Evolutionary conservation across 2,113 vertebrate species (phyloP).

Genomic region (Chionodraco myersi): DNA sequence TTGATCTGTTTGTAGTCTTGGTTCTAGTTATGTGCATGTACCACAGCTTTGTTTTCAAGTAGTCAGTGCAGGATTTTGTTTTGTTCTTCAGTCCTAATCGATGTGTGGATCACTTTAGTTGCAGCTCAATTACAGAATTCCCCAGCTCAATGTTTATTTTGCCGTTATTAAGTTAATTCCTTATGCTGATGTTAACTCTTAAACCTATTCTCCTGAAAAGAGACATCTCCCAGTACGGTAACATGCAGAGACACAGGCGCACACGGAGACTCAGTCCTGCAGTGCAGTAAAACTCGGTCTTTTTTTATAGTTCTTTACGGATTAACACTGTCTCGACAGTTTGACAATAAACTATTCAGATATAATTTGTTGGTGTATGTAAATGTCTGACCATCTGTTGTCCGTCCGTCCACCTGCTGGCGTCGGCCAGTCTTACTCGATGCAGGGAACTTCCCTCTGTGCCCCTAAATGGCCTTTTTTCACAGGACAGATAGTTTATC

Average conservation of each 20-base stretch:
- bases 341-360: constrained; percentile 62
- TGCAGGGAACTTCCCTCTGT: constrained; percentile 5
- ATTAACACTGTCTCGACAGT: constrained; percentile 58
- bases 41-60: constrained; percentile 65
- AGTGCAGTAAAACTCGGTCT: constrained; percentile 21
- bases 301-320: constrained; percentile 44
- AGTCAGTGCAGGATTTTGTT: constrained; percentile 20
- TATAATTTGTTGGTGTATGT: constrained; percentile 58
- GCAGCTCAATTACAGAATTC: constrained; percentile 38
- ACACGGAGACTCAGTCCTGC: not conserved
- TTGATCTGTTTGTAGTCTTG: constrained; percentile 74
- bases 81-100: constrained; percentile 27
- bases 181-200: constrained; percentile 14
- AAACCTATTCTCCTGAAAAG: constrained; percentile 6
- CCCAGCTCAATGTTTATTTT: constrained; percentile 5
- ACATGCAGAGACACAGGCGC: not conserved
- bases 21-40: constrained; percentile 67
- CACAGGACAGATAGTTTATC: constrained; percentile 31
- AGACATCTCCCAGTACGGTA: not conserved
- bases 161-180: constrained; percentile 28
- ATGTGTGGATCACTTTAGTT: constrained; percentile 42
- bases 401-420: constrained; percentile 46
- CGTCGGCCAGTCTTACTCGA: constrained; percentile 26
- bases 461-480: constrained; percentile 28
- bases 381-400: constrained; percentile 65